These are phyloP conservation scores for Scrobipalpa atriplicella DNA, from an alignment of 2,888 invertebrate genomes.

Conservation along the genomic window DNA sequence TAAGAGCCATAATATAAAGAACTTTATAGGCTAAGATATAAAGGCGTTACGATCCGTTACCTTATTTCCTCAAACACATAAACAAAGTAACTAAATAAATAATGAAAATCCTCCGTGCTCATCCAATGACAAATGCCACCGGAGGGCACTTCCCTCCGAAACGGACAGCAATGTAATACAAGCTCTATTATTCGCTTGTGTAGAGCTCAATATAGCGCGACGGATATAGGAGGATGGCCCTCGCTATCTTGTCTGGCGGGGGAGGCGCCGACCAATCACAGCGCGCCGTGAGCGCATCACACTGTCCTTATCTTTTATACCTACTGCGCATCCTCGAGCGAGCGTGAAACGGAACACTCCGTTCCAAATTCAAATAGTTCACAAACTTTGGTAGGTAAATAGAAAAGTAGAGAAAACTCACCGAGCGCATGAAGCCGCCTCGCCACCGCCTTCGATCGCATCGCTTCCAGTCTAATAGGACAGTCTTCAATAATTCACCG, in stretches of 20 bases:
- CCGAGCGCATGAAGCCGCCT: slow-evolving; percentile 87
- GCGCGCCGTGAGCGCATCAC: slow-evolving; percentile 69
- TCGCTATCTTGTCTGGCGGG: slow-evolving; percentile 81
- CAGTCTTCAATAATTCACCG: slow-evolving; percentile 61
- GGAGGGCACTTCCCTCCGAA: slow-evolving; percentile 75
- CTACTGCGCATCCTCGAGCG: slow-evolving; percentile 64
- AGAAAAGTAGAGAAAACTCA: slow-evolving; percentile 63
- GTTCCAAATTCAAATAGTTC: neutral
- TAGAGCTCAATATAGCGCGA: slow-evolving; percentile 45
- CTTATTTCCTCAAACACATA: slow-evolving; percentile 48
- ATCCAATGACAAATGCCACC: slow-evolving; percentile 80
- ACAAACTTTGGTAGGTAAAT: neutral
- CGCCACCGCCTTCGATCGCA: slow-evolving; percentile 89
- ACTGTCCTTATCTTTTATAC: slow-evolving; percentile 69
- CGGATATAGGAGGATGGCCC: slow-evolving; percentile 70
- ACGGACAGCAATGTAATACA: slow-evolving; percentile 42
- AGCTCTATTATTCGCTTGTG: slow-evolving; percentile 40
- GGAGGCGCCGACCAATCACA: slow-evolving; percentile 74
- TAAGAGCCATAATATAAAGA: no score
- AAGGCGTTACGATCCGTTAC: slow-evolving; percentile 5
- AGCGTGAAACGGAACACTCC: slow-evolving; percentile 16
- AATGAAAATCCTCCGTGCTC: slow-evolving; percentile 72
- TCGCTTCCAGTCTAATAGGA: slow-evolving; percentile 67
- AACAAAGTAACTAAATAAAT: slow-evolving; percentile 58
- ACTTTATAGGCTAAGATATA: neutral